A percentile compares a stretch with the other conserved stretches of the same genome.
Conservation (phyloP, 1,140 invertebrate genomes). For the Zelostemma sp. region DNA sequence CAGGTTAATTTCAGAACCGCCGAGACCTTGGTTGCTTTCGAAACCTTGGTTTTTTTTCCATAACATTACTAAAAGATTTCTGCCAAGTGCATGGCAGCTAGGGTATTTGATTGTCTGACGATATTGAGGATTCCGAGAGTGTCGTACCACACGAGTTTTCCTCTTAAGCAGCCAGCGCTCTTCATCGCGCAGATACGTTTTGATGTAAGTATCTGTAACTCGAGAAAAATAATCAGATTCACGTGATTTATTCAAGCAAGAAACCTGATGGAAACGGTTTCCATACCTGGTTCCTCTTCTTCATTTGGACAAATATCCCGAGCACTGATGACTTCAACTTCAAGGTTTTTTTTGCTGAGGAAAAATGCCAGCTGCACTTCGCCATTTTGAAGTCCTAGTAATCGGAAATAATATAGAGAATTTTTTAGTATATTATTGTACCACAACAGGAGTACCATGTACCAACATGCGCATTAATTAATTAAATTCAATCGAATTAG, state of each 20-base stretch:
- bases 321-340: constrained; percentile 85
- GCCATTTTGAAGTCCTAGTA: constrained; percentile 75
- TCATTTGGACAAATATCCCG: constrained; percentile 71
- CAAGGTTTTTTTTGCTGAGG: constrained; percentile 91
- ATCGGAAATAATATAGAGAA: background rate
- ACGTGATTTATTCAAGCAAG: constrained; percentile 1
- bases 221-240: background rate
- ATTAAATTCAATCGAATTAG: too few species aligned
- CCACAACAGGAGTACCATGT: background rate
- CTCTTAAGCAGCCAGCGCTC: constrained; percentile 90
- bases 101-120: constrained; percentile 90
- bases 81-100: constrained; percentile 84
- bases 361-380: constrained; percentile 89
- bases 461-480: background rate
- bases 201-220: constrained; percentile 89
- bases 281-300: constrained; percentile 71
- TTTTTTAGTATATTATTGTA: too few species aligned
- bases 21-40: constrained; percentile 89
- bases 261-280: constrained; percentile 8
- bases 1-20: constrained; percentile 86
- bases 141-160: constrained; percentile 87
- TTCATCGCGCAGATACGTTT: constrained; percentile 91
- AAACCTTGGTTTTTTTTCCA: constrained; percentile 90
- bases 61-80: constrained; percentile 88
- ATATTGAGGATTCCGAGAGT: constrained; percentile 85